A percentile compares a stretch with the other conserved stretches of the same genome.
These are phyloP conservation scores for Drosophila takahashii DNA, from an alignment of 1,140 invertebrate species.

Conservation along the genomic window DNA sequence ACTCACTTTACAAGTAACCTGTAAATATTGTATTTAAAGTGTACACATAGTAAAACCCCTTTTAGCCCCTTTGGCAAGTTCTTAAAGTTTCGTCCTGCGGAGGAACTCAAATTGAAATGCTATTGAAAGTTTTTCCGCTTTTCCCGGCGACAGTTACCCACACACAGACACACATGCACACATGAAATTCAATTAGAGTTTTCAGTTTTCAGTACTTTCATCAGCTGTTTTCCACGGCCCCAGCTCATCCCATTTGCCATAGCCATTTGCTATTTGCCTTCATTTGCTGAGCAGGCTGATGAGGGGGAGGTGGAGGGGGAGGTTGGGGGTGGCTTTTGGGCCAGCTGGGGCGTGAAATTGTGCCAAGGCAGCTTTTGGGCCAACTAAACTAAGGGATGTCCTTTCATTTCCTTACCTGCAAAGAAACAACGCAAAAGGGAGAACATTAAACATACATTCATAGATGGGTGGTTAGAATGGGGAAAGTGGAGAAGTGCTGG, in stretches of 20 bases:
- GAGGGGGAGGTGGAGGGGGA: too few species aligned
- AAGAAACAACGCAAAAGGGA: slow-evolving; percentile 30
- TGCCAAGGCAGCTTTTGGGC: slow-evolving; percentile 35
- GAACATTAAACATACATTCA: slow-evolving; percentile 23
- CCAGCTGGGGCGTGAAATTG: slow-evolving; percentile 64
- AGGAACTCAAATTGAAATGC: slow-evolving; percentile 63
- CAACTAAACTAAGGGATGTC: slow-evolving; percentile 9
- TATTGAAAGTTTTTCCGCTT: slow-evolving; percentile 69
- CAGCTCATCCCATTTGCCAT: slow-evolving; percentile 9
- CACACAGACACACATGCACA: slow-evolving; percentile 15
- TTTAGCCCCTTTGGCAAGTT: neutral
- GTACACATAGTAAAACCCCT: neutral
- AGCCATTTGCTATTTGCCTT: slow-evolving; percentile 52
- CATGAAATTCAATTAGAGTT: slow-evolving; percentile 77
- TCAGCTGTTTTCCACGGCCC: slow-evolving; percentile 34
- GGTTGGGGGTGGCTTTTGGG: slow-evolving; percentile 1
- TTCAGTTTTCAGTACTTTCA: slow-evolving; percentile 69
- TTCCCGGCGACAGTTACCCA: slow-evolving; percentile 30
- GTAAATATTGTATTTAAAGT: slow-evolving; percentile 6
- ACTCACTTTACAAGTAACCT: neutral
- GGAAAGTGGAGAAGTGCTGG: neutral
- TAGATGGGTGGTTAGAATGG: neutral
- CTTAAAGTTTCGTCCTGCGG: slow-evolving; percentile 4
- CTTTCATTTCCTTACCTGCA: slow-evolving; percentile 60
- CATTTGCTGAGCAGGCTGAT: slow-evolving; percentile 44